Base-by-base conservation (phyloP, 2,888 invertebrate genomes). In the Cryptosula pallasiana region DNA sequence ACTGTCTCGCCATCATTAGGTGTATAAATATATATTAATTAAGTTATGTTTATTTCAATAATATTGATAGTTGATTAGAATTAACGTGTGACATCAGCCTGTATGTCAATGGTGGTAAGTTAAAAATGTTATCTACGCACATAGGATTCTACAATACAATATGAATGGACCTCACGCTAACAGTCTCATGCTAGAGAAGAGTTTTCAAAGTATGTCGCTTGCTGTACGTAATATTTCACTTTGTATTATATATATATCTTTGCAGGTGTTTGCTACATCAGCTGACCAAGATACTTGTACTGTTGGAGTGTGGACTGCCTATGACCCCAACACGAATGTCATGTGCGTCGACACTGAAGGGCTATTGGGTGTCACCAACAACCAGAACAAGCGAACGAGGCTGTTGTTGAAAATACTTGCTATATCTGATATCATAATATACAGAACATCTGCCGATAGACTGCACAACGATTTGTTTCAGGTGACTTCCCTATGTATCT, bases 291-390 rank as follows among this genome's bases (percentile, higher is more conserved):
- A 85, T 69, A 89, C 90, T 0, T 91, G 92, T 79, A 92, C 92
- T 0, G 83, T 91, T 25, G 92, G 92, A 13, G 90, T 92, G 2
- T 91, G 91, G 90, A 90, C 90, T 0, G 91, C 91, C 0, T 90
- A 89, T 84, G 90, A 92, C 82, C 88, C 88, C 0, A 85, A 86
- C 27, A 84, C 88, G 74, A 88, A 89, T 73, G 88, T 90, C 0
- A 88, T 93, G 69, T 89, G 91, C 78, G 82, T 93, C 73, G 92
- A 93, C 79, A 92, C 92, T 0, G 92, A 92, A 85, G 92, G 92
- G n/a, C 85, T 92, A 63, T 85, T 83, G 72, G 91, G 91, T 76
- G 85, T 85, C 27, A 87, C 89, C 0, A 83, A 84, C 73, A 88
- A 88, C 78, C 89, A 89, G 76, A 88, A 89, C 77, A 89, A 89